Conservation (phyloP, 1,140 invertebrate genomes). For the Trachymyrmex septentrionalis region DNA sequence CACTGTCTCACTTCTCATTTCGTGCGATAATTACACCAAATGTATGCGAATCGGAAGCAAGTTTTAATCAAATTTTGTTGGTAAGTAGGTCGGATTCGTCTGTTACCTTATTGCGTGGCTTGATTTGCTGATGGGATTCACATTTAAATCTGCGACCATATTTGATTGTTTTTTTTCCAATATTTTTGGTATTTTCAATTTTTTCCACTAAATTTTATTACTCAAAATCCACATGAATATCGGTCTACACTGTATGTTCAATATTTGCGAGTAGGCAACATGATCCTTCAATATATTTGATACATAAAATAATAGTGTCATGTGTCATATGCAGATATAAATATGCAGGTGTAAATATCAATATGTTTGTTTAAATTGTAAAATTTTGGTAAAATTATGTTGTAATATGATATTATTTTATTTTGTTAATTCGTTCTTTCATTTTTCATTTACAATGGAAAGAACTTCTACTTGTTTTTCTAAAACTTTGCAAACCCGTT, state of each 20-base stretch:
- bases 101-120: not conserved
- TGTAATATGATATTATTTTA: not conserved
- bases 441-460: not conserved
- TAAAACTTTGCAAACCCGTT: not conserved
- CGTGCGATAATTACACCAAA: constrained; percentile 64
- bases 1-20: constrained; percentile 41
- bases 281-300: constrained; percentile 11
- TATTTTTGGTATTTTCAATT: constrained; percentile 23
- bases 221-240: constrained; percentile 11
- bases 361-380: not conserved
- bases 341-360: not conserved
- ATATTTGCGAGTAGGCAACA: constrained; percentile 14
- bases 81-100: constrained; percentile 51
- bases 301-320: constrained; percentile 29
- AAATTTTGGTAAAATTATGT: constrained; percentile 20
- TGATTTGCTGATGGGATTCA: not conserved
- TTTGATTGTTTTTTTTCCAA: constrained; percentile 5
- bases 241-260: not conserved
- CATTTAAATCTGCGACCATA: not conserved
- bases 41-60: constrained; percentile 65
- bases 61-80: constrained; percentile 71
- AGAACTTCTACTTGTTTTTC: not conserved
- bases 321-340: constrained; percentile 1
- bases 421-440: not conserved
- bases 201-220: constrained; percentile 36